Evolutionary conservation across 2,888 invertebrate species (phyloP).

Genomic region (Neoascia interrupta): DNA sequence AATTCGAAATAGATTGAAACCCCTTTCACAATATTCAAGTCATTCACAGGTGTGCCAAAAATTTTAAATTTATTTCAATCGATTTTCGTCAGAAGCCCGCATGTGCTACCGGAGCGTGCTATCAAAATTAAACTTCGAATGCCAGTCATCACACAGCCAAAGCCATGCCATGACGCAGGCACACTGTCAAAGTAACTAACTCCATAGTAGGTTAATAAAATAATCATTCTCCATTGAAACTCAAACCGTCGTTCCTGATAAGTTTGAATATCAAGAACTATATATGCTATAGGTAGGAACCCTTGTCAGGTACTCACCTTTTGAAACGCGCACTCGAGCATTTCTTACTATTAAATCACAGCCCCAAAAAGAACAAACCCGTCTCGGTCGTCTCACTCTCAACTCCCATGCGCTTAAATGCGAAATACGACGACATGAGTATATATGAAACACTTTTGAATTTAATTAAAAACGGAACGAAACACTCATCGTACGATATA

Average conservation of each 20-base stretch:
- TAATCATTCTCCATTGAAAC: slow-evolving; percentile 17
- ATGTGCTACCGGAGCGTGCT: too few species aligned
- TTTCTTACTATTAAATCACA: slow-evolving; percentile 27
- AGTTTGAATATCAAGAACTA: too few species aligned
- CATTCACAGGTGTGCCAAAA: too few species aligned
- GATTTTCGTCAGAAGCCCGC: too few species aligned
- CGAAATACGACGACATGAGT: slow-evolving; percentile 39
- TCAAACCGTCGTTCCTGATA: slow-evolving; percentile 23
- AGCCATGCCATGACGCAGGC: too few species aligned
- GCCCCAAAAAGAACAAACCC: slow-evolving; percentile 43
- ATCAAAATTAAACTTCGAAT: background rate
- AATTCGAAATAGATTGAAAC: too few species aligned
- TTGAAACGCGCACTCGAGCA: background rate
- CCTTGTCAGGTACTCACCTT: slow-evolving; percentile 4
- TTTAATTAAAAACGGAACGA: slow-evolving; percentile 54
- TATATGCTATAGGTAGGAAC: background rate
- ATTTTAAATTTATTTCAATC: too few species aligned
- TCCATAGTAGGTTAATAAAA: slow-evolving; percentile 11
- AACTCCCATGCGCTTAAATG: too few species aligned
- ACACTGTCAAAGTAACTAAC: too few species aligned
- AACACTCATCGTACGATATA: slow-evolving; percentile 2
- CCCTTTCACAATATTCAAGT: too few species aligned
- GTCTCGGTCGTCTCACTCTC: slow-evolving; percentile 26
- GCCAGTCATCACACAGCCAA: background rate
- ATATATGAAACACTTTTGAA: slow-evolving; percentile 46